Conservation (phyloP, 2,113 vertebrate species). For the Cynopterus brachyotis region DNA sequence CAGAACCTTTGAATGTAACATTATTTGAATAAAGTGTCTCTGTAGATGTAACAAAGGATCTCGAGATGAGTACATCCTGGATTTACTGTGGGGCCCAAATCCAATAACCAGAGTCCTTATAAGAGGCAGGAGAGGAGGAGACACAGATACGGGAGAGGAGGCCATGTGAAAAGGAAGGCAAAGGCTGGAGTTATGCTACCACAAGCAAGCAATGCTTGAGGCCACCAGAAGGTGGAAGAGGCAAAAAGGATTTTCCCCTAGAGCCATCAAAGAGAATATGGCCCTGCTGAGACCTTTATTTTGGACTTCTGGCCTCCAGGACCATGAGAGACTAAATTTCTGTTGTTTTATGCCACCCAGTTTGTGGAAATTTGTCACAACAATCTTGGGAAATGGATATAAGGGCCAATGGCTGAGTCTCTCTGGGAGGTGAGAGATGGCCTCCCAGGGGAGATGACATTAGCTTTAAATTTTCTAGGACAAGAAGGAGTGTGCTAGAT, state of each 20-base stretch:
- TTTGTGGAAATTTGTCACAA: background rate
- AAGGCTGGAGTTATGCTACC: background rate
- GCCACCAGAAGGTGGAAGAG: background rate
- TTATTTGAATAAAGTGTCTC: background rate
- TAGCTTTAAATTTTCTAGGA: background rate
- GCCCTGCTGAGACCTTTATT: background rate
- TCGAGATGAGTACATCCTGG: background rate
- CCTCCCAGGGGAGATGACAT: background rate
- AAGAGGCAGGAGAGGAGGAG: background rate
- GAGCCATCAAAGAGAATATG: background rate
- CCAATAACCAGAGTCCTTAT: background rate
- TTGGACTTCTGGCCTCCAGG: background rate
- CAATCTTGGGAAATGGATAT: background rate
- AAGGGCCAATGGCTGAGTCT: background rate
- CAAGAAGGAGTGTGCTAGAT: background rate
- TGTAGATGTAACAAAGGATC: background rate
- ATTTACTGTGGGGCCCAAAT: background rate
- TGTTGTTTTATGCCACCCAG: background rate
- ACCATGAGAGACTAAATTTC: background rate
- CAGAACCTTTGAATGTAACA: background rate
- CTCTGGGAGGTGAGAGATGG: background rate
- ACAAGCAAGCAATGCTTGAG: background rate
- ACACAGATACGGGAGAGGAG: background rate
- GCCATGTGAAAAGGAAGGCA: background rate
- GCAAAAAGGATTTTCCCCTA: background rate